These are phyloP conservation scores for Vulpes vulpes DNA, from an alignment of 2,113 vertebrate genomes.

Conservation along the genomic window DNA sequence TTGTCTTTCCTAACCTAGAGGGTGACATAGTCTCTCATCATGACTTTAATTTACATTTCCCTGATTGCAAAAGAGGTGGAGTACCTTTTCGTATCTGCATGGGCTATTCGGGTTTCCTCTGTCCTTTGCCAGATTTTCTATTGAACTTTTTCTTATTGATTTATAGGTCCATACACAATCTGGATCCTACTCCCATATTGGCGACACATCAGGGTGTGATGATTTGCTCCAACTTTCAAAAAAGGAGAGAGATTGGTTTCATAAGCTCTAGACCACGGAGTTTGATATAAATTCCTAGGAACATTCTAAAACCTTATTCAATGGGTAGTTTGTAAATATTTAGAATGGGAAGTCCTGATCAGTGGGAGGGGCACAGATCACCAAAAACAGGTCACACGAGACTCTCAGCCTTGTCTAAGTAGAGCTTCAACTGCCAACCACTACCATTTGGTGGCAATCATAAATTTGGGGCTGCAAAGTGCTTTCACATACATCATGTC, in stretches of 20 bases:
- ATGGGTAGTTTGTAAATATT: not conserved
- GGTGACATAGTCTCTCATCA: not conserved
- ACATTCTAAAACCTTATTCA: not conserved
- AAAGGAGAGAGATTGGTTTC: not conserved
- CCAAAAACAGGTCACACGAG: not conserved
- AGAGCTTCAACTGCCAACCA: not conserved
- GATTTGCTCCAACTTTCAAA: not conserved
- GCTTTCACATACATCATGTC: not conserved
- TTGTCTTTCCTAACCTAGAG: not conserved
- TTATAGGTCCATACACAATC: not conserved
- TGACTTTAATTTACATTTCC: not conserved
- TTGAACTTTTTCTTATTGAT: not conserved
- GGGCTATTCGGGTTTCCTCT: fast-evolving
- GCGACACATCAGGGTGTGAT: not conserved
- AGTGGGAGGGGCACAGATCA: not conserved
- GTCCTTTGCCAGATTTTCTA: not conserved
- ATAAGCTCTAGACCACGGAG: not conserved
- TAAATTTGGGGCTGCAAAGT: not conserved
- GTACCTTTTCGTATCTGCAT: not conserved
- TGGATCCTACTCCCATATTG: not conserved
- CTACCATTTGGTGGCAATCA: not conserved
- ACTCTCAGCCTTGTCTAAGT: not conserved
- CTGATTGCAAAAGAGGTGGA: not conserved
- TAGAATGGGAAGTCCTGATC: not conserved
- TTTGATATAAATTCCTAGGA: not conserved